Evolutionary conservation across 35 echinoderm and acorn worm genomes (phyloP).

Genomic region (Heliocidaris tuberculata): DNA sequence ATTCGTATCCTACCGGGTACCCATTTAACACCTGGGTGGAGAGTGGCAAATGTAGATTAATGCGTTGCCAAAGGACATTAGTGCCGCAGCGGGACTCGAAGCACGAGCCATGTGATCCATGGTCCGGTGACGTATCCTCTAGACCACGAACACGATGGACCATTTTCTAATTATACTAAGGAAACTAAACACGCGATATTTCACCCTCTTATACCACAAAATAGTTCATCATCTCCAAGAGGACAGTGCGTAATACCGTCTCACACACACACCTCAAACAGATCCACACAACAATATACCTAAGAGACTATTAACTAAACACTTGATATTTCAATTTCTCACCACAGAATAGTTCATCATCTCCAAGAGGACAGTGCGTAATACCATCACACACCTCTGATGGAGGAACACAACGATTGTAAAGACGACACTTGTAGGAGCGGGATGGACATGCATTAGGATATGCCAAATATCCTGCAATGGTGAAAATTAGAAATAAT

Average conservation of each 20-base stretch:
- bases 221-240: conserved; percentile 55
- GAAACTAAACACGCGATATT: no score
- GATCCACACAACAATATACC: no score
- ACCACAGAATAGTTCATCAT: conserved; percentile 62
- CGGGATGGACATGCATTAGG: conserved; percentile 8
- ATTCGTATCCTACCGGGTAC: no score
- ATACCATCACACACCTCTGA: conserved; percentile 46
- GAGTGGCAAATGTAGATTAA: no score
- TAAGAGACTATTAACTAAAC: no score
- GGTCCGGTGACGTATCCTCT: no score
- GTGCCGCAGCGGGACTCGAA: no score
- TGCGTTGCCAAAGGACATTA: no score
- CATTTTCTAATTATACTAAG: no score
- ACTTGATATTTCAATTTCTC: neutral
- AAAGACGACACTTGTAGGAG: conserved; percentile 30
- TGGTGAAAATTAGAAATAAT: neutral
- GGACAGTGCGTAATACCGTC: conserved; percentile 44
- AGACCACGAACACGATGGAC: no score
- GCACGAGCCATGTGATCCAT: no score
- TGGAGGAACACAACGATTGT: neutral
- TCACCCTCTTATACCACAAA: conserved; percentile 38
- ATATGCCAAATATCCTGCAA: neutral
- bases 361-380: conserved; percentile 47
- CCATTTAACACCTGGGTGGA: no score
- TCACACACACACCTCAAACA: neutral